Evolutionary conservation across 2,113 vertebrate genomes (phyloP), one percentile per base, ranked within the genome.

Genomic region (Pedionomus torquatus): DNA sequence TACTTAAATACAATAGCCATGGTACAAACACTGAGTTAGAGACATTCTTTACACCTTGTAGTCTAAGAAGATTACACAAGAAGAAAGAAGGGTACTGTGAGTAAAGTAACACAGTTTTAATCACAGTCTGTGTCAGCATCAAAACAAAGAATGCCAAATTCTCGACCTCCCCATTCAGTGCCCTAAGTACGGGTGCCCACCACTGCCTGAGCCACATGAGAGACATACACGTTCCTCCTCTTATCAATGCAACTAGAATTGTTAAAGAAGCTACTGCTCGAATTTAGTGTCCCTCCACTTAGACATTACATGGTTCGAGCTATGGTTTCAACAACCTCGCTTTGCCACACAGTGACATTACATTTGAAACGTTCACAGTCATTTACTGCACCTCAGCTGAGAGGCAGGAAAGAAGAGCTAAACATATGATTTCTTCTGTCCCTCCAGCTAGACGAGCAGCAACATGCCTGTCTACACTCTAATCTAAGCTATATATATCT

Each of bases 361-460:
- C 30, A 20, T 28, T 55, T 4, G 83, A 30, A 89, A 61, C 24
- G 24, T 28, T 68, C 94, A 24, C 63, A 78, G 95, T 39, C 51
- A 71, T 78, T 87, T 37, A n/a, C 83, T 95, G 93, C 94, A 91
- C 83, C 93, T 95, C 91, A 69, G 87, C 77, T 57, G 69, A 64
- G 55, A 87, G 51, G 80, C 83, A 89, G 87, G 60, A 94, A 89
- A 91, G 52, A 90, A 80, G 64, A 95, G 65, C 89, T 84, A 89
- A 93, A 91, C 11, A 31, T 87, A 84, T 89, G 83, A 96, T 95
- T 96, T 93, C 93, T 94, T 68, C 83, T 84, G 89, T 92, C 94
- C 87, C 93, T 94, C 74, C 89, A 97, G 95, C 94, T 89, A 95
- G 93, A 96, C 83, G 0, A 91, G 96, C 81, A 94, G 64, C 91